A percentile compares a stretch with the other conserved stretches of the same genome.
phyloP scores from a whole-genome alignment of 2,888 invertebrate species.

The Chrysolina oricalcia region DNA sequence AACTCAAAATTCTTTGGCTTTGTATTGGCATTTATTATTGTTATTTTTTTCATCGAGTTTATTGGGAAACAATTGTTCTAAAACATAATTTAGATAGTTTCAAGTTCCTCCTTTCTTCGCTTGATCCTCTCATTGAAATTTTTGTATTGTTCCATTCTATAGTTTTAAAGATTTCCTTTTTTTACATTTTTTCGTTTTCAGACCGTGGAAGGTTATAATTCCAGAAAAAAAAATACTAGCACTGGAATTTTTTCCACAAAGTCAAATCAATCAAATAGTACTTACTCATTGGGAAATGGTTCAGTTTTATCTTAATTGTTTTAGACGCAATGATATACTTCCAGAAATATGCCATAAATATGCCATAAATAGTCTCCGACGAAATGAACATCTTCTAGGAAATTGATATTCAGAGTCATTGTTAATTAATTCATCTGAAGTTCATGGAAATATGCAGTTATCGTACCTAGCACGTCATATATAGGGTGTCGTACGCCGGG shows the following conservation, averaged over 20 bases:
- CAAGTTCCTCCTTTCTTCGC: too few species aligned
- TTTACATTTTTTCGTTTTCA: too few species aligned
- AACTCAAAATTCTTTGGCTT: too few species aligned
- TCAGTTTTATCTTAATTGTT: not conserved
- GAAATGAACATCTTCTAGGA: not conserved
- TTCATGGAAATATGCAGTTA: slow-evolving; percentile 4
- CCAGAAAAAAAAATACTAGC: too few species aligned
- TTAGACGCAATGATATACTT: not conserved
- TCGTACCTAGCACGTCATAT: not conserved
- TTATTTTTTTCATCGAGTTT: too few species aligned
- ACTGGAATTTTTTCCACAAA: not conserved
- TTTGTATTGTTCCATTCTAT: too few species aligned
- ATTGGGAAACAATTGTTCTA: too few species aligned
- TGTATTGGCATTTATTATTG: too few species aligned
- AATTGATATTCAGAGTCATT: slow-evolving; percentile 3
- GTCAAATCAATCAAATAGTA: not conserved
- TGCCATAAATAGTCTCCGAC: not conserved
- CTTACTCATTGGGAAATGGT: not conserved
- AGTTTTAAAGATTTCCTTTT: too few species aligned
- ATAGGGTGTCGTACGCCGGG: not conserved
- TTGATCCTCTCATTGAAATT: too few species aligned
- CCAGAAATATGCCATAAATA: not conserved
- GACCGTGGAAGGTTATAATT: too few species aligned
- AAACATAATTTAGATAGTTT: too few species aligned
- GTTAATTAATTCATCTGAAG: not conserved